phyloP scores from a whole-genome alignment of 2,113 vertebrate genomes.

The Dasypus novemcinctus region DNA sequence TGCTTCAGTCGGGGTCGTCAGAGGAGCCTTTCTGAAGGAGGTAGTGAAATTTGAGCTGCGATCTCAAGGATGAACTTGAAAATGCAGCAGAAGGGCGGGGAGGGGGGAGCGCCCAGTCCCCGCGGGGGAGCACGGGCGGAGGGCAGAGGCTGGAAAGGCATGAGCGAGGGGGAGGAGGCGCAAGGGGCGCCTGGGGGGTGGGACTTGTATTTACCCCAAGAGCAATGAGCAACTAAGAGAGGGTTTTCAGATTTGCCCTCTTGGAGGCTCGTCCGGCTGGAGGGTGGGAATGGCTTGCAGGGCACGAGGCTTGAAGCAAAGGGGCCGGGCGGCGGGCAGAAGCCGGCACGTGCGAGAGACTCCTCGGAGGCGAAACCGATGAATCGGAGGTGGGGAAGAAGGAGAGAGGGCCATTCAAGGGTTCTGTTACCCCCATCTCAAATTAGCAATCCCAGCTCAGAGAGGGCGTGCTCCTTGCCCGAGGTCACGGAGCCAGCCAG shows the following conservation, averaged over 20 bases:
- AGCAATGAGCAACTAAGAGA: neutral
- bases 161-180: no score
- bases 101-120: neutral
- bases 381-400: neutral
- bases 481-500: neutral
- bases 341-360: neutral
- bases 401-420: neutral
- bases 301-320: accelerated
- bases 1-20: neutral
- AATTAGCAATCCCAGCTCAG: neutral
- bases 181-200: neutral
- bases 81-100: no score
- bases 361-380: neutral
- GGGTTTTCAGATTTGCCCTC: neutral
- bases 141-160: neutral
- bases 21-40: neutral
- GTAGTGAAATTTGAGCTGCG: neutral
- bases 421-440: neutral
- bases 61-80: neutral
- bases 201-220: neutral
- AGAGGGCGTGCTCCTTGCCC: no score
- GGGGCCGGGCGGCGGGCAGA: neutral
- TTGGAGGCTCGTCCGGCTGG: neutral
- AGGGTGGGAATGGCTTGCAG: neutral
- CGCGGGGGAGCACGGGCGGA: neutral